These are phyloP conservation scores for Thereva unica DNA, from an alignment of 2,888 invertebrate genomes.

Conservation along the genomic window DNA sequence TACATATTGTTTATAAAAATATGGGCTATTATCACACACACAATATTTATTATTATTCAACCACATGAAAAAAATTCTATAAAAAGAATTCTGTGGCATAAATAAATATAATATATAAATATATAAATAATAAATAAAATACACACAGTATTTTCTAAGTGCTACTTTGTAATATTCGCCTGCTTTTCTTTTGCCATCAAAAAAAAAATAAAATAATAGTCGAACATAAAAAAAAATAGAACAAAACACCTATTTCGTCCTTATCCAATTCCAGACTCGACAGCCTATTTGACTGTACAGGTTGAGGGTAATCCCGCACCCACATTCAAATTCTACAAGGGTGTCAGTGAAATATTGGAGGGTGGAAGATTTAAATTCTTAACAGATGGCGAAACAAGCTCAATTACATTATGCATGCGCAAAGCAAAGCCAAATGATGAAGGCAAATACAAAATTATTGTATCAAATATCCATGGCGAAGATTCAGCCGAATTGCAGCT, in stretches of 20 bases:
- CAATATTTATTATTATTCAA: too few relatives aligned
- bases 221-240: neutral
- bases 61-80: too few relatives aligned
- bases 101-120: too few relatives aligned
- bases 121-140: too few relatives aligned
- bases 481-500: constrained; percentile 95
- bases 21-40: too few relatives aligned
- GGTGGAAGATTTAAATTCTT: constrained; percentile 94
- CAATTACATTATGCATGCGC: constrained; percentile 91
- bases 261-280: constrained; percentile 70
- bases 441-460: constrained; percentile 89
- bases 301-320: constrained; percentile 95
- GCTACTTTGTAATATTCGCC: neutral
- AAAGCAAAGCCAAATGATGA: constrained; percentile 97
- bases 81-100: too few relatives aligned
- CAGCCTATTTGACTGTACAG: constrained; percentile 88
- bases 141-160: neutral
- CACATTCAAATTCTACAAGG: constrained; percentile 94
- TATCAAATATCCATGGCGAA: constrained; percentile 92
- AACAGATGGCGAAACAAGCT: constrained; percentile 91
- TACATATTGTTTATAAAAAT: too few relatives aligned
- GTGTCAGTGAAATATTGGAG: constrained; percentile 89
- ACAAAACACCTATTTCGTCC: neutral
- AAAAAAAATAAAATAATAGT: neutral
- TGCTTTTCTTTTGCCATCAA: neutral